A percentile compares a stretch with the other conserved stretches of the same genome.
Conservation (phyloP, 2,113 vertebrate genomes). For the Ornithorhynchus anatinus region DNA sequence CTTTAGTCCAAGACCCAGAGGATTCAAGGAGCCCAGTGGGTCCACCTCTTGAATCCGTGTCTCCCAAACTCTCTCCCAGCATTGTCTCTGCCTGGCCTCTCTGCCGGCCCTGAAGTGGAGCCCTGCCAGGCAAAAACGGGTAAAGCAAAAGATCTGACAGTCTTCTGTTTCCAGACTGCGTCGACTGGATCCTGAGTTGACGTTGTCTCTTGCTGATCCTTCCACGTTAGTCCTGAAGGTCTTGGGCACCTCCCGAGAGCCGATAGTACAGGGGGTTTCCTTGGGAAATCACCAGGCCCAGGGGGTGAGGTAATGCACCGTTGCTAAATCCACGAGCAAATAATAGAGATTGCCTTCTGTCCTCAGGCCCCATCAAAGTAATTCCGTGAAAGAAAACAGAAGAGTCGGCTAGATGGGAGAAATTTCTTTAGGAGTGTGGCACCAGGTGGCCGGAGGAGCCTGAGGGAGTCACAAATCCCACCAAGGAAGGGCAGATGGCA, state of each 20-base stretch:
- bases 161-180: no score
- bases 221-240: background rate
- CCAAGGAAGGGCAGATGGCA: background rate
- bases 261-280: background rate
- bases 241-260: no score
- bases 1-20: no score
- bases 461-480: no score
- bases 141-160: no score
- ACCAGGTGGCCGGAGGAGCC: background rate
- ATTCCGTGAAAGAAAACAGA: background rate
- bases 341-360: background rate
- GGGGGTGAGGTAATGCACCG: background rate
- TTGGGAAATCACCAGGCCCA: background rate
- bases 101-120: no score
- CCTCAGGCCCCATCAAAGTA: background rate
- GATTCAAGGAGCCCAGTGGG: no score
- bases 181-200: no score
- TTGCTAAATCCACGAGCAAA: background rate
- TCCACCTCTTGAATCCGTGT: no score
- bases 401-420: background rate
- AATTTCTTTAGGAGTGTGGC: background rate
- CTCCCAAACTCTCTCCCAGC: no score
- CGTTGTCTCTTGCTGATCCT: background rate
- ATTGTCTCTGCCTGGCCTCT: no score
- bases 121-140: no score